A percentile compares a stretch with the other conserved stretches of the same genome.
Evolutionary conservation across 2,888 invertebrate species (phyloP).

Genomic region (Thymelicus sylvestris): DNA sequence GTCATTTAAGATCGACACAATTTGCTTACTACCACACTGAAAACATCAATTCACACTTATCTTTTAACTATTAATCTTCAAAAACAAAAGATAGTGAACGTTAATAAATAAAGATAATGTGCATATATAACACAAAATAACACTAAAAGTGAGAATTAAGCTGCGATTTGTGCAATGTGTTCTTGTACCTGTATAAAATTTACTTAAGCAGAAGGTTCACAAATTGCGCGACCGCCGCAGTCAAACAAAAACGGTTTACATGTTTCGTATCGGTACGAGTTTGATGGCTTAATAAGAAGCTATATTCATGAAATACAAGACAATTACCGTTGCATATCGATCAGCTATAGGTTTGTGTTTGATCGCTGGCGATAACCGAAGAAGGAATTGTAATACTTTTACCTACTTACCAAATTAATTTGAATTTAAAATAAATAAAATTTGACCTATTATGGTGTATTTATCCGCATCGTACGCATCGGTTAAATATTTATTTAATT

Average conservation of each 20-base stretch:
- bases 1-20: too few species aligned
- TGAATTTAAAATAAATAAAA: too few species aligned
- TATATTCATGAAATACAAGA: conserved; percentile 62
- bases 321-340: conserved; percentile 61
- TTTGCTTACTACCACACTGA: too few species aligned
- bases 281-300: conserved; percentile 72
- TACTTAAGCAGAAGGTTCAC: conserved; percentile 28
- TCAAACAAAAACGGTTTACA: conserved; percentile 47
- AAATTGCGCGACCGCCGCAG: conserved; percentile 14
- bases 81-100: too few species aligned
- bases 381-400: too few species aligned
- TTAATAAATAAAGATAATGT: background rate
- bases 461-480: too few species aligned
- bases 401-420: too few species aligned
- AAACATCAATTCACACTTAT: background rate
- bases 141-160: conserved; percentile 6
- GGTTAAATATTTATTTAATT: too few species aligned
- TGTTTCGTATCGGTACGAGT: conserved; percentile 55
- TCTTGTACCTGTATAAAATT: conserved; percentile 8
- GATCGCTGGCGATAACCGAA: background rate
- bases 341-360: background rate
- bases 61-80: background rate
- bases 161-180: conserved; percentile 17
- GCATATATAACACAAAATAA: background rate
- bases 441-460: too few species aligned